Percentiles rank a stretch among this genome's conserved stretches.
These are phyloP conservation scores for Eulemur coronatus DNA, from an alignment of 2,797 vertebrate species.

Conservation along the genomic window DNA sequence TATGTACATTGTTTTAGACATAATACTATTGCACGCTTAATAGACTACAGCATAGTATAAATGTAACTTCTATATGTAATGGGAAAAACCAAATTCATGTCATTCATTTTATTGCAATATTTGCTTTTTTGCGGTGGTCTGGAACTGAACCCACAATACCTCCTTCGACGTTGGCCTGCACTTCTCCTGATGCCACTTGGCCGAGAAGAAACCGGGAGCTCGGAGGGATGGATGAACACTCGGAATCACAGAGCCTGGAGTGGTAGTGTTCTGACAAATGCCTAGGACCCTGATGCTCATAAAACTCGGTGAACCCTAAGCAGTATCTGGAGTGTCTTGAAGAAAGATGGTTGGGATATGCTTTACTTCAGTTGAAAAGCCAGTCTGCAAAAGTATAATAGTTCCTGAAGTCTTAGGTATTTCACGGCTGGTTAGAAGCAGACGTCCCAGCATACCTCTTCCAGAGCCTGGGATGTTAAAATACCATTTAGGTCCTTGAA, in stretches of 20 bases:
- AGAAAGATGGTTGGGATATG: slow-evolving; percentile 34
- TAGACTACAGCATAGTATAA: background rate
- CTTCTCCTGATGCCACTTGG: background rate
- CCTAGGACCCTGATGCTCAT: background rate
- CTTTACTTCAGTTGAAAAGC: slow-evolving; percentile 18
- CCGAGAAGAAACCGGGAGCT: background rate
- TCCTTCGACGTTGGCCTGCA: too few species aligned
- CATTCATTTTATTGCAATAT: background rate
- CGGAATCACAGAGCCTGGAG: background rate
- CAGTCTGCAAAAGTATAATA: background rate
- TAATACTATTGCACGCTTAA: background rate
- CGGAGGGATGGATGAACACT: background rate
- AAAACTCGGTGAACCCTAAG: background rate
- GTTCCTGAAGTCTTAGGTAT: slow-evolving; percentile 42
- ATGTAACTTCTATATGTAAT: background rate
- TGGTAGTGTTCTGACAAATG: background rate
- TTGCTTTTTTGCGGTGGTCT: background rate
- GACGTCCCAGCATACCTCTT: background rate
- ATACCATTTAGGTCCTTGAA: slow-evolving; percentile 75
- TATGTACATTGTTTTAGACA: background rate
- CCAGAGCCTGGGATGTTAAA: slow-evolving; percentile 70
- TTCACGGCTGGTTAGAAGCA: slow-evolving; percentile 40
- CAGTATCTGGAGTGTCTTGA: background rate
- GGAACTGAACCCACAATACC: too few species aligned
- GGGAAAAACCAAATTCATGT: background rate